These are phyloP conservation scores for Leptobrachium leishanense DNA, from an alignment of 2,113 vertebrate genomes.

Conservation along the genomic window DNA sequence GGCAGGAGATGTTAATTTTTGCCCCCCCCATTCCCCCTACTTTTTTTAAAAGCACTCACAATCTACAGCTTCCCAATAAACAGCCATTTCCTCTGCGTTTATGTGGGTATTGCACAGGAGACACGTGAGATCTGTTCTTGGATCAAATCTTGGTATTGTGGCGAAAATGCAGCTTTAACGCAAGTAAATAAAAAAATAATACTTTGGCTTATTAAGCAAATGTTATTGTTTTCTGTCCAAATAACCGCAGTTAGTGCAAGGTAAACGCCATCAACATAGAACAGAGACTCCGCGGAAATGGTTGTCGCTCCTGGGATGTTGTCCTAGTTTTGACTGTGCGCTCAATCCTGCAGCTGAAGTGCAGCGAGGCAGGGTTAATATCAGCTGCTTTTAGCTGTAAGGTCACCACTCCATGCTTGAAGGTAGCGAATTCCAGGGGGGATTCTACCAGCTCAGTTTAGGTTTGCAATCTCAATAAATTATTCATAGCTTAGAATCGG, in stretches of 20 bases:
- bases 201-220: neutral
- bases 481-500: conserved; percentile 45
- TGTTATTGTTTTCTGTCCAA: neutral
- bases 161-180: too few relatives aligned
- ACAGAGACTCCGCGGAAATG: neutral
- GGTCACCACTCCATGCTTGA: conserved; percentile 44
- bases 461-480: conserved; percentile 45
- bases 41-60: too few relatives aligned
- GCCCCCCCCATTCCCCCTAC: too few relatives aligned
- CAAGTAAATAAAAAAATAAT: too few relatives aligned
- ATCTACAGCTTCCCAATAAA: too few relatives aligned
- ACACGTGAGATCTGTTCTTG: too few relatives aligned
- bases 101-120: too few relatives aligned
- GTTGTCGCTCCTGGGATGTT: conserved; percentile 2
- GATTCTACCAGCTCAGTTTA: conserved; percentile 34
- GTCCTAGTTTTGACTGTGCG: conserved; percentile 29
- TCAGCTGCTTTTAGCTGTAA: conserved; percentile 49
- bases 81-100: too few relatives aligned
- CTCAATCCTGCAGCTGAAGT: conserved; percentile 34
- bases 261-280: conserved; percentile 1
- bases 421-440: conserved; percentile 35
- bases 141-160: too few relatives aligned
- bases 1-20: too few relatives aligned
- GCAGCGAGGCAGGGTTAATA: conserved; percentile 41
- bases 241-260: neutral